Evolutionary conservation across 2,113 vertebrate species (phyloP), one percentile per base, ranked within the genome.

Genomic region (Equus quagga): DNA sequence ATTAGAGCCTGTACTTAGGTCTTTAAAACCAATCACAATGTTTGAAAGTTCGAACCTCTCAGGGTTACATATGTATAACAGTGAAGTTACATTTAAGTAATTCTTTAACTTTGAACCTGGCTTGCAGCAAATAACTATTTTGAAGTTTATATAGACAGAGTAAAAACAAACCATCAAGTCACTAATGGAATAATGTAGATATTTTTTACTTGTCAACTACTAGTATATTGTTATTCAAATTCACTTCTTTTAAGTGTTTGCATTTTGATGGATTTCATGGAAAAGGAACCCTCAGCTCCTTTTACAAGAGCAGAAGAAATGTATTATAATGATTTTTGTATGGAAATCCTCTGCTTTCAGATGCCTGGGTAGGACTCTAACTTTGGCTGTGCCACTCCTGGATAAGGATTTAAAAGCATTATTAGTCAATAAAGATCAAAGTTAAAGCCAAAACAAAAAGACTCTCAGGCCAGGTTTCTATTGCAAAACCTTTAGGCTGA

Each of bases 301-400:
- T 60, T 51, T 72, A 54, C 18, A 90, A 64, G 36, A 91, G 36
- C 26, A 84, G 1, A 15, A 78, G 44, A 96, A 85, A 93, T 62
- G 41, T 17, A 67, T 54, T 85, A 6, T 70, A 93, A 76, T 94
- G 78, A 90, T 80, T 96, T 97, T 96, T 82, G 36, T 89, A 70
- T 64, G 44, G 44, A 41, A n/a, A 81, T 2, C 46, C 14, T 51
- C 58, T 95, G 12, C 23, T 89, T 96, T 79, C 72, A 93, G 44
- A 44, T 79, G 60, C 54, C 36, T 41, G 21, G 11, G 19, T 60
- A 44, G 33, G 4, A 54, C 0, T 93, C 60, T 81, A 54, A 46
- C 65, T 78, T 91, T 6, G 46, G 56, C 21, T 65, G 2, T 26
- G 11, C 31, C 7, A 64, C 4, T 85, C 54, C n/a, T 62, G 23